A percentile compares a stretch with the other conserved stretches of the same genome.
Evolutionary conservation across 2,797 vertebrate species (phyloP).

Genomic region (Psittacula derbiana): DNA sequence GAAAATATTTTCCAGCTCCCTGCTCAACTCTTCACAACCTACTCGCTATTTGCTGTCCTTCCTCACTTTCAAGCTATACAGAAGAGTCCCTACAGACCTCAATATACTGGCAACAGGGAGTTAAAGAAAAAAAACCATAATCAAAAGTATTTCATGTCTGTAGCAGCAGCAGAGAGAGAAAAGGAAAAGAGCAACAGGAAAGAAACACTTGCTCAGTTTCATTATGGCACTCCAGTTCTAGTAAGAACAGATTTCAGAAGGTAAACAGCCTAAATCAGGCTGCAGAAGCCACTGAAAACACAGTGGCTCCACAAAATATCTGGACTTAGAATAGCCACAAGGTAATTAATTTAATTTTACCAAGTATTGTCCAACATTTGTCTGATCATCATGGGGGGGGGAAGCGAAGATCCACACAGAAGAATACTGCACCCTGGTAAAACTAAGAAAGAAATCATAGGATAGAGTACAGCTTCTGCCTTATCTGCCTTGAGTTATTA

Average conservation of each 20-base stretch:
- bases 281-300: not conserved
- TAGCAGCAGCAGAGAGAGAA: not conserved
- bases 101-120: not conserved
- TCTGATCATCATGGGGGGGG: not conserved
- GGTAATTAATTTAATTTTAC: not conserved
- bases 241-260: not conserved
- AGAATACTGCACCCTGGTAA: not conserved
- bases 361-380: not conserved
- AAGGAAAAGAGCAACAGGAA: not conserved
- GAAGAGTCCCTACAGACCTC: not conserved
- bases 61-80: not conserved
- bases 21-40: not conserved
- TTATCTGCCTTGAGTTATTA: not conserved
- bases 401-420: not conserved
- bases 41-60: not conserved
- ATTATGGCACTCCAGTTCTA: not conserved
- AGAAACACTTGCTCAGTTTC: not conserved
- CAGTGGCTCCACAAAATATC: not conserved
- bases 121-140: not conserved
- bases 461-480: not conserved
- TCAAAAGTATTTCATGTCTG: not conserved
- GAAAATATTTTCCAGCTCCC: constrained; percentile 31
- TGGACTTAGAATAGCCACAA: not conserved
- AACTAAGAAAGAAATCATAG: not conserved
- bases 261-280: not conserved